Evolutionary conservation across 1,140 invertebrate species (phyloP), one percentile per base, ranked within the genome.

Genomic region (Pseudachorutes palmiensis): DNA sequence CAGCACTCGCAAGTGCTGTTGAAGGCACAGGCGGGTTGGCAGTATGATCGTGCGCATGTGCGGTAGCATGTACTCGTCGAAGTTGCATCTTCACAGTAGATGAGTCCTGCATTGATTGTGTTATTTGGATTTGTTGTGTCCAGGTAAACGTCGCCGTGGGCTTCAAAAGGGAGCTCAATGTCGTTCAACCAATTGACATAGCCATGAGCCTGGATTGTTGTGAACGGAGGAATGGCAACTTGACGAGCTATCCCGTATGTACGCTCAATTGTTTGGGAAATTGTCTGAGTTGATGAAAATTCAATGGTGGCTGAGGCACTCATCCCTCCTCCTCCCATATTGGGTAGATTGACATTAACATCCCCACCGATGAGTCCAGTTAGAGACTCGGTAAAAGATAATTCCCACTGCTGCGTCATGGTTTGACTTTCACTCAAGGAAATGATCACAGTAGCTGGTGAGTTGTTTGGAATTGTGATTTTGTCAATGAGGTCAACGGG

Each of bases 211-310:
- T 30, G 33, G 33, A 61, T 61, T 9, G 59, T 61, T 26, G 59
- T 61, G 59, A 61, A 61, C 5, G 59, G 59, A 19, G 59, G 59
- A 29, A 61, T 61, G 30, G 59, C 32, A 5, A 61, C 59, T 30
- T 30, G 29, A 9, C 32, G 29, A 26, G 59, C 29, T 9, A 61
- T 61, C 9, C 29, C 29, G 59, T 61, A 61, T 9, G 5, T 14
- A 9, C 32, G 30, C 19, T 32, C 32, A 24, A 32, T 36, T 9
- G 2, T 9, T 19, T 61, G 33, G 24, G 59, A 31, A 9, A 61
- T 61, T 12, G 59, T 28, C 26, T 61, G 59, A 9, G 59, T 61
- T 2, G 59, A 61, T 9, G 59, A 14, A 19, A 61, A 61, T n/a
- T 61, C 59, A 9, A 61, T 36, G 5, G 9, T 26, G 5, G 33